Base-by-base conservation (phyloP, 2,113 vertebrate species). In the Equus przewalskii region DNA sequence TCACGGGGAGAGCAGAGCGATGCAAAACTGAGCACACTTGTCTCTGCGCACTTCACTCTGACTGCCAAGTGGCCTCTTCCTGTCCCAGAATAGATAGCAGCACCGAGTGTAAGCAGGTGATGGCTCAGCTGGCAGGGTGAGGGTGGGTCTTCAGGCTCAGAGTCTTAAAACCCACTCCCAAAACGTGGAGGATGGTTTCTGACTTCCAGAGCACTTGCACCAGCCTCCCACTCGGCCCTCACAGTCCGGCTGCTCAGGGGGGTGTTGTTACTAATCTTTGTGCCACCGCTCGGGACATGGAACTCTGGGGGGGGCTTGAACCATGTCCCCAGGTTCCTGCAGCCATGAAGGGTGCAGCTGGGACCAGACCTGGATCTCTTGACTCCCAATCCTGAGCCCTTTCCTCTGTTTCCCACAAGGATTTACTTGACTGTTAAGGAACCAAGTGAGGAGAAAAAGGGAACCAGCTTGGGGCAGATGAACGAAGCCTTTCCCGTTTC, bases 21-120 rank as follows among this genome's bases (percentile, higher is more conserved):
- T 97, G 83, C 94, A 88, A 96, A 76, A 83, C 89, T 36, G 51
- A 33, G 4, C 2, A 1, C 65, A 85, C 67, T 83, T 46, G 28
- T 56, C 69, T 73, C 64, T 1, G 46, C 72, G 88, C 72, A 8
- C 0, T 82, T 9, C 60, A 13, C 0, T 6, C 93, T 73, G 69
- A 93, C 70, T 28, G 0, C 0, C 33, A 82, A 62, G 75, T 88
- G 86, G 84, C 54, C 84, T 36, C 62, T 21, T 16, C 21, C 8
- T n/a, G 30, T 81, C 62, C 65, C 70, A 86, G 92, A 81, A 49
- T 65, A 36, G 82, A 73, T 1, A 64, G 33, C 0, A 0, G 30
- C 26, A 9, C 60, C 2, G 2, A 46, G 18, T 21, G 14, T 6
- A 51, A 41, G 22, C 41, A 19, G 87, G 15, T 36, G 44, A 18